Conservation (phyloP, 2,113 vertebrate genomes). For the Plecotus auritus region DNA sequence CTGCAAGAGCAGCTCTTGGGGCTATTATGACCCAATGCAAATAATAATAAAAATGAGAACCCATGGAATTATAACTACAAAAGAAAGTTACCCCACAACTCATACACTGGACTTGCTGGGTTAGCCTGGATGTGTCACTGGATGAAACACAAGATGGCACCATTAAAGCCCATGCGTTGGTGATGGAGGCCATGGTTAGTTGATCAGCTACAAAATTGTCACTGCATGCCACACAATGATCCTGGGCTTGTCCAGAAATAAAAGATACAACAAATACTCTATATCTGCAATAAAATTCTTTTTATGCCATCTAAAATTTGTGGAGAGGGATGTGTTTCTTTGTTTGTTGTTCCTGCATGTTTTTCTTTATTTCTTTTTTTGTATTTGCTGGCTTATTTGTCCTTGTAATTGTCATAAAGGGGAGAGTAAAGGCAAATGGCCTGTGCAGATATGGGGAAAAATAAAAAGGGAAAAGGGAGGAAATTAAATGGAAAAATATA, state of each 20-base stretch:
- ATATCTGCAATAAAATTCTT: conserved; percentile 97
- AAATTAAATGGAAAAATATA: conserved; percentile 58
- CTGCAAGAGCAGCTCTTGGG: conserved; percentile 65
- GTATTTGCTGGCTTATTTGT: conserved; percentile 25
- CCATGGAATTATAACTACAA: conserved; percentile 66
- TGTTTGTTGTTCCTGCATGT: background rate
- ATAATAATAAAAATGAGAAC: conserved; percentile 64
- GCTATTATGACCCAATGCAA: conserved; percentile 72
- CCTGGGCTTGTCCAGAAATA: conserved; percentile 81
- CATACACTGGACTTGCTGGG: conserved; percentile 79
- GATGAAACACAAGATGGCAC: conserved; percentile 85
- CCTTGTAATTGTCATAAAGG: conserved; percentile 4
- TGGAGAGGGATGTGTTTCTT: conserved; percentile 62
- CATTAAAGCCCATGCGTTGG: conserved; percentile 87
- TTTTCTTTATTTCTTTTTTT: background rate
- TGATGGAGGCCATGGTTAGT: conserved; percentile 83
- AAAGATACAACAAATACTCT: conserved; percentile 92
- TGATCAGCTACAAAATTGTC: conserved; percentile 77
- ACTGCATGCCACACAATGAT: conserved; percentile 92
- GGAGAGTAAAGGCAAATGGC: conserved; percentile 33
- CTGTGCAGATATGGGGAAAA: conserved; percentile 60
- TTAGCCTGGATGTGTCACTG: conserved; percentile 81
- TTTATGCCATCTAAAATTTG: conserved; percentile 96
- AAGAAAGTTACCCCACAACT: conserved; percentile 73
- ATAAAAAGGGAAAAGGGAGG: conserved; percentile 7